Evolutionary conservation across 1,140 invertebrate species (phyloP), one percentile per base, ranked within the genome.

Genomic region (Octopus sinensis): DNA sequence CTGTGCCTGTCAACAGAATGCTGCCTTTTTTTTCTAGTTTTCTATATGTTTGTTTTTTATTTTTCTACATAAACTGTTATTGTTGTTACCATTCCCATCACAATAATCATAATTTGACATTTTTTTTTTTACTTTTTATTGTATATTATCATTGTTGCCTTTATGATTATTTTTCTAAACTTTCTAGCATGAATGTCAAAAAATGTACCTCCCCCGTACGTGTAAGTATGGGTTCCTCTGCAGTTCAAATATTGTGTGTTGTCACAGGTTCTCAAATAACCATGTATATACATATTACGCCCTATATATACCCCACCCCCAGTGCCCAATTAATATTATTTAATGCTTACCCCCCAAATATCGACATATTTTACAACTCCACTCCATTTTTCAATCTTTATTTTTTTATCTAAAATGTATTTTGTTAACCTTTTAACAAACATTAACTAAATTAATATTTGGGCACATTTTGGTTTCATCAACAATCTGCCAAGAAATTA

Each of bases 171-270:
- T 56, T 53, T 79, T 54, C 54, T 53, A 6, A 54, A 23, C 54
- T 17, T 79, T 54, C 54, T 79, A 56, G 53, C 54, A 79, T 79
- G 78, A 79, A 12, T 79, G 78, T 62, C 23, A 54, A 79, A 77
- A 13, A 53, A 51, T 43, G 52, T 52, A 17, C 30, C 17, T 53
- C 43, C 76, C 76, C 30, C 13, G 76, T 51, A 43, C 43, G 76
- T 77, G 76, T 77, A 77, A 77, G 76, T 77, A 77, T 77, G 76
- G 68, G 68, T 73, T 43, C 68, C 30, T 13, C 5, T 73, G 68
- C 68, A 73, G 68, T 73, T 23, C 7, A 73, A 13, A 17, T 23
- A 73, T 73, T 73, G 68, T 73, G 17, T 73, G 68, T 73, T 73
- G 68, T 73, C 68, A 73, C 68, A 73, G 68, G 68, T 17, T 13